Base-by-base conservation (phyloP, 2,888 invertebrate genomes). In the Stenolophus ochropezus region DNA sequence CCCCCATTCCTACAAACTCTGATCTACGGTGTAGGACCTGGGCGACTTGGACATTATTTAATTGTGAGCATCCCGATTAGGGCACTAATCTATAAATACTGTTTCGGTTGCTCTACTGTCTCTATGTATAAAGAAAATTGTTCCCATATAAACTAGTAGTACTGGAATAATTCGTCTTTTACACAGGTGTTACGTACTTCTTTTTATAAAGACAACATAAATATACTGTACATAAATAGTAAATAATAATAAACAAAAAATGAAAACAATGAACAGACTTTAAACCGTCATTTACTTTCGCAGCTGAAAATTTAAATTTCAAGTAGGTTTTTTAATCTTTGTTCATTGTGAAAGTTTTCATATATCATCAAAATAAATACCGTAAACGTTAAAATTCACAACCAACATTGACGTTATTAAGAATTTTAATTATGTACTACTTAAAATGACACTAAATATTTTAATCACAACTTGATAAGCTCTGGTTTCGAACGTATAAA, bases 11-110 rank as follows among this genome's bases (percentile, higher is more conserved):
- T 27, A 73, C 20, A 42, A 69, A 73, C 23, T 49, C n/a, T 65
- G 16, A 16, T 65, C 20, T 25, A 6, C 27, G 33, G 14, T 75
- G 23, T n/a, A 51, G 8, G 20, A 47, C 47, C 53, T 75, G 51
- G 53, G 11, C 14, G 51, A 75, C 75, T 53, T 75, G 53, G 71
- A 56, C 80, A 80, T 51, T 20, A 33, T 80, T 69, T 65, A 33
- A n/a, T 69, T 53, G 42, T 81, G 81, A 81, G 81, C 81, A 71
- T 79, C 81, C 81, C 81, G 51, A 61, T 73, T 61, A 47, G 81
- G 81, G 75, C 65, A 75, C 75, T 74, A 81, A 49, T 75, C 81
- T 81, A 81, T 47, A 81, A 81, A 81, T 81, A 81, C 81, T 81
- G 81, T 25, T 75, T 58, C 81, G 81, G 81, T 75, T 75, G 61